Base-by-base conservation (phyloP, 2,888 invertebrate species). In the Eucera pruinosa region DNA sequence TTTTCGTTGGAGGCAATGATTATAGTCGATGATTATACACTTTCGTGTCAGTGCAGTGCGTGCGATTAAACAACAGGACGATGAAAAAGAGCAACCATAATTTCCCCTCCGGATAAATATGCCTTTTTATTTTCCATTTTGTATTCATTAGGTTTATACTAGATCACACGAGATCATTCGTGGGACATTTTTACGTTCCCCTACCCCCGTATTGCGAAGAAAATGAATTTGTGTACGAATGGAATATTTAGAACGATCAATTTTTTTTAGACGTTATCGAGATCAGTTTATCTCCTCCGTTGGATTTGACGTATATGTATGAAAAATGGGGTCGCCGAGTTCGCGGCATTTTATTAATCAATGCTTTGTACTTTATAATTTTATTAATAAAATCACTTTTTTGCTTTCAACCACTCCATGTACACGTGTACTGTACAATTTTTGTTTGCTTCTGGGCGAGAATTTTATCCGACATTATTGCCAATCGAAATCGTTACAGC, bases 331-430 rank as follows among this genome's bases (percentile, higher is more conserved):
- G 52, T 65, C 54, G 60, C 64, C 9, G 65, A 61, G 57, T 52
- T 27, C 48, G 58, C 54, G 79, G 61, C 43, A 57, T 68, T 72
- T 82, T 70, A 82, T 80, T 82, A 80, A 70, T 79, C 78, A 72
- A 75, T 80, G 80, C 75, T 76, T 82, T 82, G 82, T 82, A 82
- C 80, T 82, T 82, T 77, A 72, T 82, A 82, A 82, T 82, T 82
- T 82, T 82, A 82, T 82, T 82, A 82, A 82, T 82, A 82, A 82
- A 82, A 82, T 52, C 72, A 80, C 61, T 70, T 82, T n/a, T n/a
- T 82, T 82, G 82, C 82, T 82, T 82, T 82, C 70, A 78, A 81
- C 60, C 15, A 45, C 18, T n/a, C n/a, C n/a, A 54, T 55, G 25
- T 69, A 61, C 15, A 54, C 41, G 54, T 81, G 30, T 66, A 58